Conservation (phyloP, 2,797 vertebrate genomes). For the Esox masquinongy region DNA sequence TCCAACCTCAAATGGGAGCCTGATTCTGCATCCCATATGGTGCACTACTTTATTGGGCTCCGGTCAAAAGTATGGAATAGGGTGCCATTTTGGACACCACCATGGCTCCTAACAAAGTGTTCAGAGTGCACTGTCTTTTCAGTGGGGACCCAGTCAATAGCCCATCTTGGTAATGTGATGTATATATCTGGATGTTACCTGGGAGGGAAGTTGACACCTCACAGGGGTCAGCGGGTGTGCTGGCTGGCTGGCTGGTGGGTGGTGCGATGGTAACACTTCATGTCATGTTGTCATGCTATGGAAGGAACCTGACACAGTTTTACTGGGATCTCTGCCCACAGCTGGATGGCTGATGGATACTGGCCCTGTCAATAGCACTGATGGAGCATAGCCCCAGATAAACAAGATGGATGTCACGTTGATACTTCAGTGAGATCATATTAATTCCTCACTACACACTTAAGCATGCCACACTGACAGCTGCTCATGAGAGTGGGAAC, state of each 20-base stretch:
- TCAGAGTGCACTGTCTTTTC: no score
- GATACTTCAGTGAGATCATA: constrained; percentile 8
- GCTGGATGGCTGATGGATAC: not conserved
- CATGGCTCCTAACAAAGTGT: no score
- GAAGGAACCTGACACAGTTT: not conserved
- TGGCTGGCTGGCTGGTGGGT: not conserved
- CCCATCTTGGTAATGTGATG: no score
- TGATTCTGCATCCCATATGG: not conserved
- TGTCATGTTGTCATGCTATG: constrained; percentile 3
- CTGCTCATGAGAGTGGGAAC: not conserved
- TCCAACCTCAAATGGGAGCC: not conserved
- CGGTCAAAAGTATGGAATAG: not conserved
- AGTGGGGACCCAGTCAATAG: no score
- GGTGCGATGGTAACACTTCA: not conserved
- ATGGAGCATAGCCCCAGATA: not conserved
- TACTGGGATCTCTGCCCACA: not conserved
- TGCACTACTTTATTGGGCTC: not conserved
- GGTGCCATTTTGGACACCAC: not conserved
- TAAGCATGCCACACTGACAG: not conserved
- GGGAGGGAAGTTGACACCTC: not conserved
- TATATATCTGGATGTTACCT: not conserved
- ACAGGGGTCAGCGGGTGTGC: not conserved
- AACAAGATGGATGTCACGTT: constrained; percentile 10
- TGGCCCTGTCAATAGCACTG: constrained; percentile 12
- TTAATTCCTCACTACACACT: constrained; percentile 10